Evolutionary conservation across 2,797 vertebrate genomes (phyloP).

Genomic region (Okamejei kenojei): DNA sequence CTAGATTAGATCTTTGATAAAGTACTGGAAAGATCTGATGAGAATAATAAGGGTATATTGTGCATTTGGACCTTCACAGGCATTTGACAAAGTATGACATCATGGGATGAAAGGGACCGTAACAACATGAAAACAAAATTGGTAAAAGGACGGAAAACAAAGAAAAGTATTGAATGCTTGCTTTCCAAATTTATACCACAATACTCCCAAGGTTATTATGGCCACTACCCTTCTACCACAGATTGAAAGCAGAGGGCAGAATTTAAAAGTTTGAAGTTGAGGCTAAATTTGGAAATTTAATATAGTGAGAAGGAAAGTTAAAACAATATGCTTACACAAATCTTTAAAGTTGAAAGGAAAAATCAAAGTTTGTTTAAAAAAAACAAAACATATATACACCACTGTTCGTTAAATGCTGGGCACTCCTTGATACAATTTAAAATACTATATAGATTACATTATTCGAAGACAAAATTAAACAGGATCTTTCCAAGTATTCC

Average conservation of each 20-base stretch:
- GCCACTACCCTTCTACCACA: not conserved
- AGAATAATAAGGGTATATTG: not conserved
- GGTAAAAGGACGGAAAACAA: not conserved
- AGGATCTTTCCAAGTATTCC: too few relatives aligned
- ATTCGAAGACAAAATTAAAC: too few relatives aligned
- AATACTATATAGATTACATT: too few relatives aligned
- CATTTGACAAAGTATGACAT: not conserved
- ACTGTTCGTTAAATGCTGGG: too few relatives aligned
- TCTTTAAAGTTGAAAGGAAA: too few relatives aligned
- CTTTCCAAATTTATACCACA: not conserved
- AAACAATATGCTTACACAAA: too few relatives aligned
- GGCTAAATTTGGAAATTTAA: too few relatives aligned
- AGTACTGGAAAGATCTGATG: not conserved
- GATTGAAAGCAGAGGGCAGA: not conserved
- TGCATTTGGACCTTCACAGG: not conserved
- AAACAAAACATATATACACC: too few relatives aligned
- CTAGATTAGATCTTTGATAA: not conserved
- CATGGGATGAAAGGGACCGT: not conserved
- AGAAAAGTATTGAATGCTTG: not conserved
- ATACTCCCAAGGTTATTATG: not conserved
- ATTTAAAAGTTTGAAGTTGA: not conserved
- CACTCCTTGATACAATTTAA: too few relatives aligned
- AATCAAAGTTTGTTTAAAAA: too few relatives aligned
- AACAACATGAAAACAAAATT: not conserved
- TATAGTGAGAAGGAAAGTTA: too few relatives aligned